phyloP scores from a whole-genome alignment of 2,888 invertebrate genomes.

The Sclerodermus sp. region DNA sequence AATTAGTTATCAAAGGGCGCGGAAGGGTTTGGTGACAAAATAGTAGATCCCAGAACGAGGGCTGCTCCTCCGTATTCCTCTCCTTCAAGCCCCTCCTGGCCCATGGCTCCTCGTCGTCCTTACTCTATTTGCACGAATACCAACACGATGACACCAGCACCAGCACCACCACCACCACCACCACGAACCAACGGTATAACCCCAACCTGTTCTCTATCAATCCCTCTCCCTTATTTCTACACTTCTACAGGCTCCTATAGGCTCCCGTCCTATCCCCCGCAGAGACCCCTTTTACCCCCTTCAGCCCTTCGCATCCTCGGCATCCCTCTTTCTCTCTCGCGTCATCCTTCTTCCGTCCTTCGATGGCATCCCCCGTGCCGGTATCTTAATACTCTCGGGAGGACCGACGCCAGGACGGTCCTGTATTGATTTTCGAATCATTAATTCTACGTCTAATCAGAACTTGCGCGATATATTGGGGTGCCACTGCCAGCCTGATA shows the following conservation, averaged over 20 bases:
- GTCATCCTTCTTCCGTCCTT: conserved; percentile 22
- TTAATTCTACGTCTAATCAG: conserved; percentile 58
- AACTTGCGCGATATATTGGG: conserved; percentile 28
- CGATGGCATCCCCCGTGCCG: conserved; percentile 32
- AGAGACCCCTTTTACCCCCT: background rate
- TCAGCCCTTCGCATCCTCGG: background rate
- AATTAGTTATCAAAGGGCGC: conserved; percentile 67
- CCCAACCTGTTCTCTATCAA: conserved; percentile 11
- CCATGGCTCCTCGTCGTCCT: conserved; percentile 6
- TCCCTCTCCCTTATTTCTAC: conserved; percentile 13
- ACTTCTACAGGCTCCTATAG: background rate
- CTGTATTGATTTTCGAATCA: conserved; percentile 58
- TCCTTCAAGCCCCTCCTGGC: conserved; percentile 14
- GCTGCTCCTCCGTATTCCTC: conserved; percentile 13
- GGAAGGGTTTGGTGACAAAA: conserved; percentile 58
- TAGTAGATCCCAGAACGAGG: conserved; percentile 44
- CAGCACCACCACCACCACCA: conserved; percentile 23
- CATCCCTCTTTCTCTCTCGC: conserved; percentile 1
- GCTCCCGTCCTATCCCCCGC: conserved; percentile 7
- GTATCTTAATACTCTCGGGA: conserved; percentile 50
- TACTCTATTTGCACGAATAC: background rate
- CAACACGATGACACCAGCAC: background rate
- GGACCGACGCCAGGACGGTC: conserved; percentile 29
- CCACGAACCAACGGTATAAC: conserved; percentile 19
- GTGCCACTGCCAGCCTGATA: background rate